phyloP scores from a whole-genome alignment of 2,113 vertebrate genomes.

The Hippocampus barbouri region DNA sequence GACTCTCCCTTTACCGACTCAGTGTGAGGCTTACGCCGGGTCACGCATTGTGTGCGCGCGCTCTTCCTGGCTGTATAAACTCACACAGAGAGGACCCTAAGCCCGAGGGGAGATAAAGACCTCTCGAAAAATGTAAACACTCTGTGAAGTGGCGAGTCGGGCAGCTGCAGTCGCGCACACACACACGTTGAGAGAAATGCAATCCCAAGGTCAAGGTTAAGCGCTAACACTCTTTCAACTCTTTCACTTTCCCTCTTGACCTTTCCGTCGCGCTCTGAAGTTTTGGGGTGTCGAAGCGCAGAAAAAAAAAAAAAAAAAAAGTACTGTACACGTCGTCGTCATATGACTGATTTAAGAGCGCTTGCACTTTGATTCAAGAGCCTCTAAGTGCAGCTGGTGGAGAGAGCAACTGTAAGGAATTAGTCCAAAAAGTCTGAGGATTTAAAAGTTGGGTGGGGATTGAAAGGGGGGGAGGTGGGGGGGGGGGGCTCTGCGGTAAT shows the following conservation, averaged over 20 bases:
- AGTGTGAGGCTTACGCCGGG: constrained; percentile 44
- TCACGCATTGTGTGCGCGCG: constrained; percentile 19
- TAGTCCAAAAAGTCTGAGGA: not conserved
- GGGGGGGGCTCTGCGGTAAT: not conserved
- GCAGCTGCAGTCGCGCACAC: constrained; percentile 69
- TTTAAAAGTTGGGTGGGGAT: not conserved
- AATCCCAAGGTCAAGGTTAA: constrained; percentile 76
- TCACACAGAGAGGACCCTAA: constrained; percentile 68
- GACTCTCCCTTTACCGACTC: constrained; percentile 61
- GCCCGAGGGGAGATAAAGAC: constrained; percentile 73
- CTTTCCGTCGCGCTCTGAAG: constrained; percentile 32
- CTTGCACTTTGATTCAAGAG: not conserved
- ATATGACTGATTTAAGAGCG: not conserved
- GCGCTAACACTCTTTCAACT: constrained; percentile 65
- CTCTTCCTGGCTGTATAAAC: constrained; percentile 68
- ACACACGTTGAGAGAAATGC: constrained; percentile 65
- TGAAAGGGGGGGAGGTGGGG: not conserved
- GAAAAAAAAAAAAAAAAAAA: constrained; percentile 30
- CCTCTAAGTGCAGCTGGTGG: not conserved
- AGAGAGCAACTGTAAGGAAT: not conserved
- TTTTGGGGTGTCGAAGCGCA: constrained; percentile 18
- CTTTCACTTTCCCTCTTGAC: constrained; percentile 74
- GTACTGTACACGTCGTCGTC: not conserved
- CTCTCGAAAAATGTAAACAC: constrained; percentile 78
- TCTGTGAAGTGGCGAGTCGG: constrained; percentile 71